Percentiles rank a stretch among this genome's conserved stretches.
These are phyloP conservation scores for Lepidochrysops patricia DNA, from an alignment of 2,888 invertebrate species.

Conservation along the genomic window DNA sequence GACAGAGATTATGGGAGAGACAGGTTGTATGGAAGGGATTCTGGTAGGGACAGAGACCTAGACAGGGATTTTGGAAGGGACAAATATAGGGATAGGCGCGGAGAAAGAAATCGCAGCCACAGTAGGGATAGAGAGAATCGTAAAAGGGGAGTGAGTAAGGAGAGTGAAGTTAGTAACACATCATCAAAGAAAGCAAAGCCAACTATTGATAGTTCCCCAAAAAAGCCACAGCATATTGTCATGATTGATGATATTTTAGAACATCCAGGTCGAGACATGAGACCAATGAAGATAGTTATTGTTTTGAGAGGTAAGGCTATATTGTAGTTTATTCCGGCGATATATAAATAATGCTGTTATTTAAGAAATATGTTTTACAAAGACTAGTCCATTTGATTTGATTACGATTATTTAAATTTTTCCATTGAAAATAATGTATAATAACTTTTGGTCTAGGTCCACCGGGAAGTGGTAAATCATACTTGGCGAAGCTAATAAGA, in stretches of 20 bases:
- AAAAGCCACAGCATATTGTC: slow-evolving; percentile 53
- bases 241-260: slow-evolving; percentile 89
- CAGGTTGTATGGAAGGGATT: slow-evolving; percentile 8
- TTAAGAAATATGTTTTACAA: no score
- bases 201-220: slow-evolving; percentile 23
- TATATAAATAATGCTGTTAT: no score
- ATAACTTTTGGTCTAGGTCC: slow-evolving; percentile 66
- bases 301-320: slow-evolving; percentile 80
- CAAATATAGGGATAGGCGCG: slow-evolving; percentile 37
- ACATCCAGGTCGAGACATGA: slow-evolving; percentile 83
- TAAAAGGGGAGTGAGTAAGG: slow-evolving; percentile 50
- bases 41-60: slow-evolving; percentile 27
- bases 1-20: slow-evolving; percentile 24
- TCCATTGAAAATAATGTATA: neutral
- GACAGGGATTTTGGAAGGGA: slow-evolving; percentile 30
- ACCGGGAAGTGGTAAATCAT: slow-evolving; percentile 96
- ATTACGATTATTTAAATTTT: neutral
- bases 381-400: no score
- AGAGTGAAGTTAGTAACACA: slow-evolving; percentile 36
- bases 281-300: slow-evolving; percentile 88
- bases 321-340: neutral
- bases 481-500: slow-evolving; percentile 90
- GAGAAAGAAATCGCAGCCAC: slow-evolving; percentile 29
- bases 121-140: slow-evolving; percentile 34
- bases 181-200: slow-evolving; percentile 37